phyloP scores from a whole-genome alignment of 2,888 invertebrate genomes.

The Hypercompe scribonia region DNA sequence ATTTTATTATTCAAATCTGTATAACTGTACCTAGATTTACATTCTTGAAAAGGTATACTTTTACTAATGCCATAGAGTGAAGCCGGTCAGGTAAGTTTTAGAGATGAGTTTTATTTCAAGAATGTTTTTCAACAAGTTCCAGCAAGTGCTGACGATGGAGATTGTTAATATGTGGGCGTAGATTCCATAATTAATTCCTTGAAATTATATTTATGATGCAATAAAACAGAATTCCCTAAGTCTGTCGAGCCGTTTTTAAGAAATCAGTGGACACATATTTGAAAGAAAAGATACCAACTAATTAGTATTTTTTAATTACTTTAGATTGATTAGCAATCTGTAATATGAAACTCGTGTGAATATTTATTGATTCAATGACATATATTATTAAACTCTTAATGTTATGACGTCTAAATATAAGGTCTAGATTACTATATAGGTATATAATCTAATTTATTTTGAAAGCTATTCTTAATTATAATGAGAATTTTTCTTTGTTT shows the following conservation, averaged over 20 bases:
- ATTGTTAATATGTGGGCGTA: too few relatives aligned
- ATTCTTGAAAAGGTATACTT: too few relatives aligned
- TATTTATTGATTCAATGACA: not conserved
- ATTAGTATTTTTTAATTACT: too few relatives aligned
- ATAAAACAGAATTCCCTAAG: not conserved
- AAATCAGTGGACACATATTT: not conserved
- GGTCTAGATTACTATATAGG: not conserved
- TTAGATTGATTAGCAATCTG: not conserved
- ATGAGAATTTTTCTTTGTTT: constrained; percentile 52
- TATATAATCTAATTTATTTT: not conserved
- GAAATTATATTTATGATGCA: not conserved
- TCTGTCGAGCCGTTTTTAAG: not conserved
- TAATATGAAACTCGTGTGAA: not conserved
- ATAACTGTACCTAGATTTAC: not conserved
- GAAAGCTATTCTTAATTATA: not conserved
- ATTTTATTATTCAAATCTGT: not conserved
- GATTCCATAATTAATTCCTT: not conserved
- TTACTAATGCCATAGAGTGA: too few relatives aligned
- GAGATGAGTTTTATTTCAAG: too few relatives aligned
- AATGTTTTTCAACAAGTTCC: too few relatives aligned
- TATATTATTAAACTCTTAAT: not conserved
- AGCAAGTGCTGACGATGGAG: too few relatives aligned
- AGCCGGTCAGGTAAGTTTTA: too few relatives aligned
- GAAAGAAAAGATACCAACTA: not conserved
- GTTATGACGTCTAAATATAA: not conserved